phyloP scores from a whole-genome alignment of 2,888 invertebrate genomes.

The Shargacucullia verbasci region DNA sequence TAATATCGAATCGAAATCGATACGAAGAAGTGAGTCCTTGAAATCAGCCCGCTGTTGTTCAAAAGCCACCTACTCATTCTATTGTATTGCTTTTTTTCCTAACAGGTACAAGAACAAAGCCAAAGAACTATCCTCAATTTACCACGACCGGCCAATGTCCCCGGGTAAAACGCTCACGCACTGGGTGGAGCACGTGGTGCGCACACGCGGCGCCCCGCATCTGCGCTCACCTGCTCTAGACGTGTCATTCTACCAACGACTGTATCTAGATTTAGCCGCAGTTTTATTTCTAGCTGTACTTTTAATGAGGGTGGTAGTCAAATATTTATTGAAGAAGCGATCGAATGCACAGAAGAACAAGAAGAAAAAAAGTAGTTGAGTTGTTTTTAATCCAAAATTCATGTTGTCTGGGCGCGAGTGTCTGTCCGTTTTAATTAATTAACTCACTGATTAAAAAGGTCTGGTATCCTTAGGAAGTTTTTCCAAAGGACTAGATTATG shows the following conservation, averaged over 20 bases:
- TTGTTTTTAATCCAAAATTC: neutral
- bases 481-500: too few relatives aligned
- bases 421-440: too few relatives aligned
- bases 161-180: slow-evolving; percentile 90
- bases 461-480: too few relatives aligned
- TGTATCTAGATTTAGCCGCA: slow-evolving; percentile 69
- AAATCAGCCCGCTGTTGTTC: too few relatives aligned
- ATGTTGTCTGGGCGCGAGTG: too few relatives aligned
- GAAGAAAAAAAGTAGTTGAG: slow-evolving; percentile 34
- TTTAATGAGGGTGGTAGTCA: slow-evolving; percentile 13
- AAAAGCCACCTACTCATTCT: neutral
- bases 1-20: too few relatives aligned
- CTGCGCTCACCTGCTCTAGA: slow-evolving; percentile 71
- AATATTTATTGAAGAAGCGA: slow-evolving; percentile 12
- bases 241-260: slow-evolving; percentile 71
- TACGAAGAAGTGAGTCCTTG: too few relatives aligned
- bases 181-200: slow-evolving; percentile 91
- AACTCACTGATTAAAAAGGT: too few relatives aligned
- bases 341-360: slow-evolving; percentile 19
- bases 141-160: slow-evolving; percentile 83
- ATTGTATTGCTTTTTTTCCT: slow-evolving; percentile 38
- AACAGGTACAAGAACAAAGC: slow-evolving; percentile 68
- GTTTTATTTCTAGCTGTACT: slow-evolving; percentile 41
- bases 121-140: slow-evolving; percentile 67
- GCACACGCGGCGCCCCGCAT: slow-evolving; percentile 89